phyloP scores from a whole-genome alignment of 1,140 invertebrate species.

The Brachionus koreanus region DNA sequence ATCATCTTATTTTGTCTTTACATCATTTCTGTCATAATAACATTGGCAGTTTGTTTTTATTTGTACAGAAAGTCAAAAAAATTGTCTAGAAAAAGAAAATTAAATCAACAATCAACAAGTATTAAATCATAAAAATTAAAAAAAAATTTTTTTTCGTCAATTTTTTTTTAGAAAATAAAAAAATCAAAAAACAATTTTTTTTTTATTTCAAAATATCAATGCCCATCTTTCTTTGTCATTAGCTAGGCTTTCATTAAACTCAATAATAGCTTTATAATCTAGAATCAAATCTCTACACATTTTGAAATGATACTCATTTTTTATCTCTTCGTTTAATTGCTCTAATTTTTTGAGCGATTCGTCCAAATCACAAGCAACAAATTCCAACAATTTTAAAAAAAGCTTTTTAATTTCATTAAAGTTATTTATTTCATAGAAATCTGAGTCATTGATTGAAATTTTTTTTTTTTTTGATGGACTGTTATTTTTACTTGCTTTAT shows the following conservation, averaged over 20 bases:
- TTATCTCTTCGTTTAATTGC: background rate
- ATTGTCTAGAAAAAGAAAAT: background rate
- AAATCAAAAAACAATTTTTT: background rate
- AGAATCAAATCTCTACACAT: background rate
- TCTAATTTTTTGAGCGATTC: background rate
- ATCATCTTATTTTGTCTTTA: background rate
- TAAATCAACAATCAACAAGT: background rate
- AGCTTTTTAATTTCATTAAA: background rate
- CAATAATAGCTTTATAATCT: background rate
- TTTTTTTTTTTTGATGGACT: background rate
- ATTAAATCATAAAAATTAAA: background rate
- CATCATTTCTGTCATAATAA: background rate
- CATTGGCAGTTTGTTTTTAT: background rate
- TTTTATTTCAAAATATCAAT: background rate
- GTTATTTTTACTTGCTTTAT: background rate
- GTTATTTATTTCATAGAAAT: slow-evolving; percentile 23
- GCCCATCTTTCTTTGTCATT: background rate
- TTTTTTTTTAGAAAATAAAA: background rate
- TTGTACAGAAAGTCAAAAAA: background rate
- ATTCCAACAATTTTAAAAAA: background rate
- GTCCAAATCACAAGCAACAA: background rate
- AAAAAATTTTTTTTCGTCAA: background rate
- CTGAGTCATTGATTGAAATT: background rate
- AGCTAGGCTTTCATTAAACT: background rate
- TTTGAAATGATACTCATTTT: background rate